Evolutionary conservation across 2,797 vertebrate species (phyloP).

Genomic region (Sebastes taczanowskii): DNA sequence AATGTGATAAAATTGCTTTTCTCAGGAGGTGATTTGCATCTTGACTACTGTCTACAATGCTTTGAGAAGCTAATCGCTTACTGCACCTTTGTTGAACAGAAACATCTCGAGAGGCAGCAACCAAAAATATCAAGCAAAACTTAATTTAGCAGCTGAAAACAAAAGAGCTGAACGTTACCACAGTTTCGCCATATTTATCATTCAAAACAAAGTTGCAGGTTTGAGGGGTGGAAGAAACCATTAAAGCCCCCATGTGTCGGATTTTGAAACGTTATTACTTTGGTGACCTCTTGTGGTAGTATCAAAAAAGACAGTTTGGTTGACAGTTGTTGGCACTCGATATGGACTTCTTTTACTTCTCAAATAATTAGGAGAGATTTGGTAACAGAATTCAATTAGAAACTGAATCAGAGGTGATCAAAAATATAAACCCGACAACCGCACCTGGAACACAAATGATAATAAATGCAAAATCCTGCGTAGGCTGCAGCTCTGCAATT

Average conservation of each 20-base stretch:
- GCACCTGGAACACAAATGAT: background rate
- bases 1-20: too few relatives aligned
- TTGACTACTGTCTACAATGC: too few relatives aligned
- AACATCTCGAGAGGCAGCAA: too few relatives aligned
- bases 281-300: background rate
- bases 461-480: background rate
- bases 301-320: background rate
- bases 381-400: background rate
- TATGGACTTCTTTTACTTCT: background rate
- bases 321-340: too few relatives aligned
- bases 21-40: too few relatives aligned
- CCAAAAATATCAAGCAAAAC: rapidly evolving
- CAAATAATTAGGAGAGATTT: background rate
- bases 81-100: too few relatives aligned
- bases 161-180: too few relatives aligned
- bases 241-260: background rate
- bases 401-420: background rate
- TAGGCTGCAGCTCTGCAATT: background rate
- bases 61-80: too few relatives aligned
- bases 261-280: too few relatives aligned
- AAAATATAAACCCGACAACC: background rate
- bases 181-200: too few relatives aligned
- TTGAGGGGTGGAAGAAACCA: background rate
- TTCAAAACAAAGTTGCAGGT: too few relatives aligned
- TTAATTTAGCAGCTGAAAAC: too few relatives aligned